Percentiles rank a stretch among this genome's conserved stretches.
phyloP scores from a whole-genome alignment of 1,140 invertebrate species.

The Parapsyche elsis region DNA sequence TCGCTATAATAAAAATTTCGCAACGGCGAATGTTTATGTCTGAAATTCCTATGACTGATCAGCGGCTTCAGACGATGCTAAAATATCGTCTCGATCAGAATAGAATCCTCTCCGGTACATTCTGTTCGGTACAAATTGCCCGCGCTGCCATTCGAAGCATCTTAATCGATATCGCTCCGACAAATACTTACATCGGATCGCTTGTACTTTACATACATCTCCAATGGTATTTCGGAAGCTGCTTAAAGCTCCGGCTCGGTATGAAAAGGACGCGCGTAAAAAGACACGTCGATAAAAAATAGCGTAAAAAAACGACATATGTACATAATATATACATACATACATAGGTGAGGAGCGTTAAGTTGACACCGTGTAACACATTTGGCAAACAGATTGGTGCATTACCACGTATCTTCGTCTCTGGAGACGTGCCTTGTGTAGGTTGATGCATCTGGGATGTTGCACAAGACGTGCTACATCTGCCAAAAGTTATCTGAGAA shows the following conservation, averaged over 20 bases:
- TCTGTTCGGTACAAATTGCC: neutral
- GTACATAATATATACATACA: too few relatives aligned
- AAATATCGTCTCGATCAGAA: neutral
- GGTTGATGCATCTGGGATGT: too few relatives aligned
- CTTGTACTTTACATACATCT: neutral
- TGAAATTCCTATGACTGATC: slow-evolving; percentile 8
- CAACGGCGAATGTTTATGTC: neutral
- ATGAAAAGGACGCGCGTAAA: too few relatives aligned
- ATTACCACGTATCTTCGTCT: too few relatives aligned
- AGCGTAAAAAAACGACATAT: neutral
- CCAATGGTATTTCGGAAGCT: neutral
- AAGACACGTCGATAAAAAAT: neutral
- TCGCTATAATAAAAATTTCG: neutral
- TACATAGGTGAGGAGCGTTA: neutral
- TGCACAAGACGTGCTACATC: slow-evolving; percentile 19
- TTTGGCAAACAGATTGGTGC: too few relatives aligned
- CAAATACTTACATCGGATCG: neutral
- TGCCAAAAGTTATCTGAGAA: slow-evolving; percentile 6
- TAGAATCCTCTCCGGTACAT: neutral
- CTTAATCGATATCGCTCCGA: slow-evolving; percentile 1
- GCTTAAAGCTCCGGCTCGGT: too few relatives aligned
- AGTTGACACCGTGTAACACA: too few relatives aligned
- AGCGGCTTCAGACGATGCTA: neutral
- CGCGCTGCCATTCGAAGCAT: neutral
- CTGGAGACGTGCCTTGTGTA: too few relatives aligned